Percentiles rank a stretch among this genome's conserved stretches.
These are phyloP conservation scores for Hipparchia semele DNA, from an alignment of 2,888 invertebrate genomes.

Conservation along the genomic window DNA sequence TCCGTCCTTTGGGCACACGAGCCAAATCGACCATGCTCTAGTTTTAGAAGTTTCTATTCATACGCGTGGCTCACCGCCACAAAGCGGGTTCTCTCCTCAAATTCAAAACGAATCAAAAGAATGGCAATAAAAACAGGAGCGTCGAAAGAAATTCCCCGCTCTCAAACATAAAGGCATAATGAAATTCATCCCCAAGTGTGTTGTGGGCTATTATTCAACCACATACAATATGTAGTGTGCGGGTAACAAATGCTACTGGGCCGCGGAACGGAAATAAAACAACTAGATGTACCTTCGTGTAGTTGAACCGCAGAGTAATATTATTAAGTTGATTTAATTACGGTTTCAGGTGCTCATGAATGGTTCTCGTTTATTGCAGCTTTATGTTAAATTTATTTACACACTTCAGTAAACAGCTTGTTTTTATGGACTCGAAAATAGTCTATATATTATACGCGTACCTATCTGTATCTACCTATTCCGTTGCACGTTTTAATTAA, in stretches of 20 bases:
- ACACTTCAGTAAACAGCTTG: not conserved
- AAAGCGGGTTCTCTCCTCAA: conserved; percentile 27
- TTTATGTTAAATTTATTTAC: conserved; percentile 2
- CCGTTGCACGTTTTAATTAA: not conserved
- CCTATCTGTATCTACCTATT: not conserved
- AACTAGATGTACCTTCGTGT: conserved; percentile 35
- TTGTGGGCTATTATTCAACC: conserved; percentile 77
- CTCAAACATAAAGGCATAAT: conserved; percentile 74
- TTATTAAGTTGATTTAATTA: conserved; percentile 19
- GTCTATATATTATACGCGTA: too few species aligned
- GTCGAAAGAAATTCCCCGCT: conserved; percentile 66
- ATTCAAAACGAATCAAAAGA: conserved; percentile 63
- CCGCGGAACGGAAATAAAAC: conserved; percentile 50
- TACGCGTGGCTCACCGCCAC: not conserved
- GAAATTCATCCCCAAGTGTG: conserved; percentile 80
- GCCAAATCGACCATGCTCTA: conserved; percentile 1
- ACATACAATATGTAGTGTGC: conserved; percentile 76
- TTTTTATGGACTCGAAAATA: not conserved
- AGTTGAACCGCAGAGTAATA: not conserved
- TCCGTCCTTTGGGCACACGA: conserved; percentile 1
- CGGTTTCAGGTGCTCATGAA: conserved; percentile 8
- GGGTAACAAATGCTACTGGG: conserved; percentile 70
- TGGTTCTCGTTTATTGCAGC: not conserved
- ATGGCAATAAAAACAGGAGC: conserved; percentile 61
- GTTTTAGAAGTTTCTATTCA: conserved; percentile 8